Conservation (phyloP, 2,797 vertebrate genomes). For the Scolopax rusticola region DNA sequence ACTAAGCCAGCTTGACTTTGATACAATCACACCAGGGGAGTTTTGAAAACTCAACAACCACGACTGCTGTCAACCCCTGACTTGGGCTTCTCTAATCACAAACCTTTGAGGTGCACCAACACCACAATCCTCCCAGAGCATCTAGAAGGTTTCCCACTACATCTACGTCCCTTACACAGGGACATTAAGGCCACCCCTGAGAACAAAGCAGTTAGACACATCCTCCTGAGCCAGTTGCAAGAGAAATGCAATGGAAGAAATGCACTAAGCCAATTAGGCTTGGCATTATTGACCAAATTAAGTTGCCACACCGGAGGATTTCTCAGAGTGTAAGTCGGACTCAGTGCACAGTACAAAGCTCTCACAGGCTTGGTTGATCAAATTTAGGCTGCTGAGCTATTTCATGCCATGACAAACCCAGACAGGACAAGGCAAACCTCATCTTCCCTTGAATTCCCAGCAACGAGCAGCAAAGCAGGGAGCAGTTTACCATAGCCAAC, state of each 20-base stretch:
- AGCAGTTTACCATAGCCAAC: background rate
- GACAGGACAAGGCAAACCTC: background rate
- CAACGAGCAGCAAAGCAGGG: background rate
- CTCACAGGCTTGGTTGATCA: background rate
- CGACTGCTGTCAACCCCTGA: background rate
- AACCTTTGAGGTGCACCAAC: background rate
- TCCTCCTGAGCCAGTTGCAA: background rate
- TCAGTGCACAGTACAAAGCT: background rate
- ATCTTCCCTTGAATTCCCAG: background rate
- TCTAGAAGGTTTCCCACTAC: background rate
- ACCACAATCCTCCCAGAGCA: rapidly evolving
- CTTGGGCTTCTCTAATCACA: background rate
- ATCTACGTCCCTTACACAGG: no score
- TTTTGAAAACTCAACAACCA: background rate
- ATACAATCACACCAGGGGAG: rapidly evolving
- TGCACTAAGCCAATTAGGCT: background rate
- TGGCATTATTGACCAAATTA: background rate
- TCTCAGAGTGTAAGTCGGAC: background rate
- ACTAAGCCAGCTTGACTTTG: rapidly evolving
- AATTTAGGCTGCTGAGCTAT: background rate
- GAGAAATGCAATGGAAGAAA: background rate
- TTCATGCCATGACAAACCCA: background rate
- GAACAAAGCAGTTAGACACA: background rate
- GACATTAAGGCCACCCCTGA: background rate
- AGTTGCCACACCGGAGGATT: background rate